Evolutionary conservation across 1,140 invertebrate species (phyloP), one percentile per base, ranked within the genome.

Genomic region (Hormaphis cornu): DNA sequence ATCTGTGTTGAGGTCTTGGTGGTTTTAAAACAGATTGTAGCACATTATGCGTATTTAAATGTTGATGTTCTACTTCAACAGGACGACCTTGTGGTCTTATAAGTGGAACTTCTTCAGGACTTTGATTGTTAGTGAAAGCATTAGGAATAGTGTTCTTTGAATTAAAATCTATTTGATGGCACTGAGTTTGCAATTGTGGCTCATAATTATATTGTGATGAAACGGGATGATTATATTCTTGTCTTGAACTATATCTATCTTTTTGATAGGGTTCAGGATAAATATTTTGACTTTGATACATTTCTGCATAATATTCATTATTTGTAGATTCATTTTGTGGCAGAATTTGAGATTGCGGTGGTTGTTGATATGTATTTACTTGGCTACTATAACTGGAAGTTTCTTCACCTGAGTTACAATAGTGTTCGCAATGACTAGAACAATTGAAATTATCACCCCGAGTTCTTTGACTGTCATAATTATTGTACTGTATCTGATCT

Each of bases 31-130:
- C n/a, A 75, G 76, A 53, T 75, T 75, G 22, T 66, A 26, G 26
- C 54, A 74, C 71, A 76, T 75, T 66, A 78, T 78, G 63, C 79
- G 78, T 77, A 79, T 79, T 76, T 78, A 78, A 28, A 79, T 75
- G 40, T 26, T 52, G 33, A 33, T 71, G 70, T 10, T 22, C 26
- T 54, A n/a, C 20, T 35, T 69, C 71, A 35, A 28, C 28, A 14
- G 44, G 59, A 26, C 26, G 28, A 18, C 24, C 18, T 30, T 20
- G 40, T 35, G 44, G 61, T 33, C 42, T 66, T 9, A 35, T 35
- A 2, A 35, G 44, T 22, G 61, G 7, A n/a, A 33, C 12, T 7
- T 48, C 42, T 28, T 33, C 28, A 22, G 61, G 44, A 33, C 7
- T 66, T 28, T 46, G 58, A 20, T 44, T 50, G 22, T 46, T 48